Conservation (phyloP, 1,140 invertebrate species). For the Zaprionus ghesquierei region DNA sequence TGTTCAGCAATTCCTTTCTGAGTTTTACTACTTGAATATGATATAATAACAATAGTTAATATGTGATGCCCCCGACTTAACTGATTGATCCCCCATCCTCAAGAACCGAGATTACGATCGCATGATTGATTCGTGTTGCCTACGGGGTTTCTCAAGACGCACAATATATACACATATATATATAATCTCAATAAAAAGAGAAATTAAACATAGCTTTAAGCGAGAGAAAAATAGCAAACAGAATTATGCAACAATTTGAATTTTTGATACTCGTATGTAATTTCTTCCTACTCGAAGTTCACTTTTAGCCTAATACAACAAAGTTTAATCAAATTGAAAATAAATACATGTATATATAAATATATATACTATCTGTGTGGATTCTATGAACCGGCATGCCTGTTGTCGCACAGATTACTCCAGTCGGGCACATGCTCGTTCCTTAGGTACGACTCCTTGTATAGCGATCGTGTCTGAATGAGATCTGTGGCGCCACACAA, state of each 20-base stretch:
- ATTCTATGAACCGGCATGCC: conserved; percentile 51
- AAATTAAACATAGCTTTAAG: conserved; percentile 15
- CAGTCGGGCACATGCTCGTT: conserved; percentile 90
- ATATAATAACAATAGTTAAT: too few relatives aligned
- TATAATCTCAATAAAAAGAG: neutral
- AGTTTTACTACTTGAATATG: neutral
- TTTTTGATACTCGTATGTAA: conserved; percentile 40
- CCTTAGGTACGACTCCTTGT: conserved; percentile 89
- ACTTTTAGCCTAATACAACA: conserved; percentile 35
- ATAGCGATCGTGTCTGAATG: conserved; percentile 87
- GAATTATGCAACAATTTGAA: neutral
- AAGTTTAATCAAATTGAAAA: conserved; percentile 9
- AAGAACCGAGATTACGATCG: neutral
- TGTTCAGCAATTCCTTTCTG: neutral
- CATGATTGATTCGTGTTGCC: neutral
- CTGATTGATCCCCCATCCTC: neutral
- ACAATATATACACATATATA: neutral
- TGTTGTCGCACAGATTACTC: conserved; percentile 89
- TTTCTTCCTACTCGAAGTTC: conserved; percentile 33
- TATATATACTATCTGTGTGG: conserved; percentile 5
- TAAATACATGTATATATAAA: conserved; percentile 21
- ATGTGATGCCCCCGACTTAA: neutral
- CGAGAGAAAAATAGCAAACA: neutral
- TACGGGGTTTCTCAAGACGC: neutral
- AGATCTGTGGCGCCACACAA: conserved; percentile 93